Percentiles rank a stretch among this genome's conserved stretches.
These are phyloP conservation scores for Leptinotarsa juncta DNA, from an alignment of 2,888 invertebrate species.

Conservation along the genomic window DNA sequence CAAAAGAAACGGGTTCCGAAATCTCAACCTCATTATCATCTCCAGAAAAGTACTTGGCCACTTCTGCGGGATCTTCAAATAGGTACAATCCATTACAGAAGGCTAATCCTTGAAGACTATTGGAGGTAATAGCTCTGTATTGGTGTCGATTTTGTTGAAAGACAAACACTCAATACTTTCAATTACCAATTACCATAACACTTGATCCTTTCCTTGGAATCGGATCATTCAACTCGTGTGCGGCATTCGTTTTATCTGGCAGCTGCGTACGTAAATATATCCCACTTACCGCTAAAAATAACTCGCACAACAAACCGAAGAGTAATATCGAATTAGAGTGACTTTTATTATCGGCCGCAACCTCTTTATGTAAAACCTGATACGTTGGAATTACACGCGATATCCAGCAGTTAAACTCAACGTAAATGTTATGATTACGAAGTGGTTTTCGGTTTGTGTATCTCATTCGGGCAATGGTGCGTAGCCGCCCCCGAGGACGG, in stretches of 20 bases:
- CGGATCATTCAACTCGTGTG: background rate
- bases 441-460: conserved; percentile 22
- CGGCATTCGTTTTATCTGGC: background rate
- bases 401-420: conserved; percentile 35
- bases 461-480: conserved; percentile 9
- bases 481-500: conserved; percentile 9
- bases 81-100: no score
- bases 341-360: conserved; percentile 35
- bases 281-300: conserved; percentile 18
- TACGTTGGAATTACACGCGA: conserved; percentile 40
- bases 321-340: conserved; percentile 35
- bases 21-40: no score
- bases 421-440: conserved; percentile 39
- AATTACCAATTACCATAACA: conserved; percentile 11
- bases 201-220: background rate
- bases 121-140: no score
- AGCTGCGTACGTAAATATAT: conserved; percentile 5
- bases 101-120: no score
- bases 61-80: no score
- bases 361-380: conserved; percentile 35
- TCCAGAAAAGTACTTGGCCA: no score
- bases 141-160: no score
- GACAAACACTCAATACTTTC: conserved; percentile 10
- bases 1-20: no score
- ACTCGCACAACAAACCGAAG: conserved; percentile 22